Evolutionary conservation across 2,888 invertebrate genomes (phyloP).

Genomic region (Muscina levida): DNA sequence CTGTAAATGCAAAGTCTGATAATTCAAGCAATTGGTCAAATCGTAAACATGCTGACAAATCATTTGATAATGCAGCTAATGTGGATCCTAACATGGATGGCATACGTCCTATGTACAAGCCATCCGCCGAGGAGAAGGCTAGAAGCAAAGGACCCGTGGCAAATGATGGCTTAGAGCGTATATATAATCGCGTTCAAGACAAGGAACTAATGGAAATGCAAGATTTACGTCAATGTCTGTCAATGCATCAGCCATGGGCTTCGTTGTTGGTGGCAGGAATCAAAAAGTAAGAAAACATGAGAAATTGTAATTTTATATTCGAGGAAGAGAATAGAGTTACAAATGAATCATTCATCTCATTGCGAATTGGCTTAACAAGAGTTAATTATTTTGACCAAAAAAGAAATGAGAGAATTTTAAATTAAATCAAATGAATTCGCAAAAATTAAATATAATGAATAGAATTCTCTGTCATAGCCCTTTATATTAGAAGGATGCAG

Average conservation of each 20-base stretch:
- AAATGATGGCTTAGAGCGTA: conserved; percentile 71
- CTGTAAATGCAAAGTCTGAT: conserved; percentile 68
- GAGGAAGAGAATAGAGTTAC: no score
- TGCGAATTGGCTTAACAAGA: no score
- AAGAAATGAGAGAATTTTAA: no score
- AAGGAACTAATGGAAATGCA: conserved; percentile 89
- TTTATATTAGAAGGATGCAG: no score
- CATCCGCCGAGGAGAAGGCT: conserved; percentile 63
- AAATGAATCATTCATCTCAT: no score
- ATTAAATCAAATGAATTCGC: no score
- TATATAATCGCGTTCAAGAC: conserved; percentile 85
- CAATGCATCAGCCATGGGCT: conserved; percentile 98
- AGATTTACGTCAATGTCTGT: conserved; percentile 92
- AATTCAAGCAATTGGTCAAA: conserved; percentile 69
- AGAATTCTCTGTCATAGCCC: no score
- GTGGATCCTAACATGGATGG: conserved; percentile 70
- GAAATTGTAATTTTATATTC: no score
- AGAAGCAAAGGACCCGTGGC: conserved; percentile 31
- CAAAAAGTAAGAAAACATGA: conserved; percentile 84
- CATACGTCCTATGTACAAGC: conserved; percentile 71
- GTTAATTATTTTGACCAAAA: no score
- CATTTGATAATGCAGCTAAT: conserved; percentile 55
- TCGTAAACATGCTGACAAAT: conserved; percentile 62
- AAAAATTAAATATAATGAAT: no score
- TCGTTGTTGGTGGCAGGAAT: conserved; percentile 95